A percentile compares a stretch with the other conserved stretches of the same genome.
These are phyloP conservation scores for Diachasmimorpha longicaudata DNA, from an alignment of 1,140 invertebrate species.

Conservation along the genomic window DNA sequence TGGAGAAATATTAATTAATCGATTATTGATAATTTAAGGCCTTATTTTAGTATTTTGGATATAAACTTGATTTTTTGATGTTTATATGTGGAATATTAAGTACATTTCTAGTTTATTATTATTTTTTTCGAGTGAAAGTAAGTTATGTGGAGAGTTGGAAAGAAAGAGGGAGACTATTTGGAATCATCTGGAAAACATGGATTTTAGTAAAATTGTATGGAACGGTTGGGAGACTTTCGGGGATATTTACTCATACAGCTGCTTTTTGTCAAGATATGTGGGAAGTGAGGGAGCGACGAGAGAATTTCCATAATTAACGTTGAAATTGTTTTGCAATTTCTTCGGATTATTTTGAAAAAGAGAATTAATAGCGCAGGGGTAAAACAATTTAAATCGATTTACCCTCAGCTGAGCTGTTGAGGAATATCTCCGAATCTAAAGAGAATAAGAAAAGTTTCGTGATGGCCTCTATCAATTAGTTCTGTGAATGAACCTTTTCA, in stretches of 20 bases:
- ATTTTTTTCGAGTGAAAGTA: not conserved
- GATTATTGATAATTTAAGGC: slow-evolving; percentile 28
- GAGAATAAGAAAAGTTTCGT: too few relatives aligned
- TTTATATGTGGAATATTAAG: not conserved
- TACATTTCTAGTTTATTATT: not conserved
- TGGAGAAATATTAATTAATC: slow-evolving; percentile 13
- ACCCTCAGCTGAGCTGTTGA: too few relatives aligned
- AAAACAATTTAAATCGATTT: too few relatives aligned
- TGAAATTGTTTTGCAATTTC: too few relatives aligned
- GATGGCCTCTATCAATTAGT: too few relatives aligned
- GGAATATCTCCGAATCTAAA: too few relatives aligned
- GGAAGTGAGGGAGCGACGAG: not conserved
- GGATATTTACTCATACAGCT: not conserved
- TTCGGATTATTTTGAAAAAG: too few relatives aligned
- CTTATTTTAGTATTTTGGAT: slow-evolving; percentile 5
- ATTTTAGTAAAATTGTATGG: too few relatives aligned
- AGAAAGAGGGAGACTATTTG: too few relatives aligned
- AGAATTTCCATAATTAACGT: not conserved
- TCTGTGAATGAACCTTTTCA: too few relatives aligned
- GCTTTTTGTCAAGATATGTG: not conserved
- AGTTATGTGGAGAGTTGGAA: not conserved
- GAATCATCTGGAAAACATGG: too few relatives aligned
- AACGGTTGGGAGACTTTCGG: not conserved
- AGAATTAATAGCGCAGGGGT: too few relatives aligned
- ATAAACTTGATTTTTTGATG: not conserved